Evolutionary conservation across 92 coral and sea anemone genomes (phyloP).

Genomic region (Palythoa grandis): DNA sequence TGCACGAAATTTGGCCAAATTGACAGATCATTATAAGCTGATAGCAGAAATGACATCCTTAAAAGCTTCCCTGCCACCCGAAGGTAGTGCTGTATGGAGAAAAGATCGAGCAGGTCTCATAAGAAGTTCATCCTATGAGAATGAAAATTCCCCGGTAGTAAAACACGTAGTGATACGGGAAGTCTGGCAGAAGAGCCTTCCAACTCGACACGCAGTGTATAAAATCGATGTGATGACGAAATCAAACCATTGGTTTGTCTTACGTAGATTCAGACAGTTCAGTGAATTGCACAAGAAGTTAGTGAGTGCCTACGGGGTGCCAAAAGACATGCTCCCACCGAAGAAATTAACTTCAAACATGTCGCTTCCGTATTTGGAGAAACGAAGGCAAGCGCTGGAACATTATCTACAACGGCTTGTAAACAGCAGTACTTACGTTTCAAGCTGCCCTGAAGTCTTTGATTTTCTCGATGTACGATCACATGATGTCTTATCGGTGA

Average conservation of each 20-base stretch:
- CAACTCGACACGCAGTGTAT: constrained; percentile 95
- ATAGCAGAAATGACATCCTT: constrained; percentile 80
- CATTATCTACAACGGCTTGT: constrained; percentile 95
- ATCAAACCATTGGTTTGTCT: constrained; percentile 96
- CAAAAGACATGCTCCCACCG: constrained; percentile 95
- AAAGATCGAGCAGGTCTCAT: constrained; percentile 72
- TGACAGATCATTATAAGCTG: background rate
- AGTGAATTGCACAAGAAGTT: constrained; percentile 81
- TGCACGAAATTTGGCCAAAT: background rate
- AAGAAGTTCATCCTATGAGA: constrained; percentile 69
- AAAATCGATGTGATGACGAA: constrained; percentile 98
- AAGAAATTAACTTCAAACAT: constrained; percentile 84
- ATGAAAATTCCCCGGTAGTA: constrained; percentile 65
- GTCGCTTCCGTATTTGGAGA: constrained; percentile 79
- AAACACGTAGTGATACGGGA: constrained; percentile 97
- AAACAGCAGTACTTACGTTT: constrained; percentile 89
- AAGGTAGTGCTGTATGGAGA: constrained; percentile 94
- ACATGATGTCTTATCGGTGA: constrained; percentile 93
- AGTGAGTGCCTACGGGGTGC: constrained; percentile 79
- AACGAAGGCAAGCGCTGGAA: constrained; percentile 86
- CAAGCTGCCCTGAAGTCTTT: constrained; percentile 87
- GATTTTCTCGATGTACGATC: constrained; percentile 86
- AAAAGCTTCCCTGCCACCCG: constrained; percentile 85
- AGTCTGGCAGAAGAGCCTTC: constrained; percentile 88
- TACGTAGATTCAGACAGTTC: constrained; percentile 93